phyloP scores from a whole-genome alignment of 2,797 vertebrate genomes.

The Hemitrygon akajei region DNA sequence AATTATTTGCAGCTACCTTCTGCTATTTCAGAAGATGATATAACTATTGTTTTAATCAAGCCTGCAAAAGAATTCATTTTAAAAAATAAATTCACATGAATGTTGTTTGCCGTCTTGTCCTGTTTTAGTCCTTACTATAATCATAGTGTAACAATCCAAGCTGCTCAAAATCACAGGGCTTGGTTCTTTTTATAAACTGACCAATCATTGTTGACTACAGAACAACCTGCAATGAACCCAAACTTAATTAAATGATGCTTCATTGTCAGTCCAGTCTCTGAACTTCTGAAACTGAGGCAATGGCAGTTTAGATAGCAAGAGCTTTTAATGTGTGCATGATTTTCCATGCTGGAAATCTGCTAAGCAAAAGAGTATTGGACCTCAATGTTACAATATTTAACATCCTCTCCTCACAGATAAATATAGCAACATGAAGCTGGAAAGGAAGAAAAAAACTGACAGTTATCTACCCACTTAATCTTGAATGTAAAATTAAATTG shows the following conservation, averaged over 20 bases:
- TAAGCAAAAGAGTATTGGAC: not conserved
- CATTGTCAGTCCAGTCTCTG: not conserved
- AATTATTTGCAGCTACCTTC: not conserved
- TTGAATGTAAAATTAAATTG: not conserved
- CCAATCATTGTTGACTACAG: not conserved
- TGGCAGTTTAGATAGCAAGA: not conserved
- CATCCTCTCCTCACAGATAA: not conserved
- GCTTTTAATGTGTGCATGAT: not conserved
- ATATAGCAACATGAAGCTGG: not conserved
- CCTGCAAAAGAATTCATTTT: not conserved
- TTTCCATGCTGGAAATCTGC: not conserved
- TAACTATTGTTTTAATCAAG: not conserved
- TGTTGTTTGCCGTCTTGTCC: not conserved
- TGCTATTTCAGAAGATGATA: not conserved
- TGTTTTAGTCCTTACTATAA: not conserved
- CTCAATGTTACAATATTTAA: not conserved
- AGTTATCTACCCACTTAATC: not conserved
- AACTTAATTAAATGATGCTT: not conserved
- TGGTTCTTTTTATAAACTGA: not conserved
- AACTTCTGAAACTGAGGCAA: not conserved
- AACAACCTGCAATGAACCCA: not conserved
- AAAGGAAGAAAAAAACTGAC: not conserved
- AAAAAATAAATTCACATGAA: not conserved
- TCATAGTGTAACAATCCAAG: not conserved
- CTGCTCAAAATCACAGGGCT: not conserved